These are phyloP conservation scores for Drosophila trapezifrons DNA, from an alignment of 1,140 invertebrate species.

Conservation along the genomic window DNA sequence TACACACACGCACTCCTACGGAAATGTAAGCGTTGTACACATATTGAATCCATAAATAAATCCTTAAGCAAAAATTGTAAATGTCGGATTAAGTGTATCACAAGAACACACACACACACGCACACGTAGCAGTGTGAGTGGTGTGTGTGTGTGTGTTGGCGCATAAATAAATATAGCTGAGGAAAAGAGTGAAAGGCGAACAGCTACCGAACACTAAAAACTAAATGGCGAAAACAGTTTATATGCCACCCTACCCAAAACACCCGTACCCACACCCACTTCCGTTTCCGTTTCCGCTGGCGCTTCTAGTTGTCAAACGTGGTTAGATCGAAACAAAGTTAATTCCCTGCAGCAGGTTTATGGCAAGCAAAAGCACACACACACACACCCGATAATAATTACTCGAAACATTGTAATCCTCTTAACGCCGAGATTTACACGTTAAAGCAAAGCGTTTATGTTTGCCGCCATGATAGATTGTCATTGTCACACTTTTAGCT, in stretches of 20 bases:
- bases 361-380: constrained; percentile 39
- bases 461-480: constrained; percentile 34
- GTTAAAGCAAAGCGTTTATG: constrained; percentile 46
- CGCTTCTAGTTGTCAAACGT: constrained; percentile 49
- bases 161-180: constrained; percentile 50
- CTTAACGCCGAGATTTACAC: constrained; percentile 75
- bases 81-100: constrained; percentile 82
- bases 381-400: constrained; percentile 66
- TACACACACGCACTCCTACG: constrained; percentile 31
- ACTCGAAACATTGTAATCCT: constrained; percentile 81
- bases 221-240: constrained; percentile 69
- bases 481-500: constrained; percentile 21
- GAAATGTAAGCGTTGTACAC: constrained; percentile 63
- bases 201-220: constrained; percentile 55
- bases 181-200: background rate
- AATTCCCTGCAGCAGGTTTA: constrained; percentile 68
- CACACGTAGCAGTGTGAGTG: constrained; percentile 15
- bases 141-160: constrained; percentile 29
- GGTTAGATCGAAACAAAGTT: constrained; percentile 79
- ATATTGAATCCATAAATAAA: constrained; percentile 83
- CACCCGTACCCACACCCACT: constrained; percentile 2
- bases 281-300: constrained; percentile 42
- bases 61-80: constrained; percentile 83
- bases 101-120: constrained; percentile 43
- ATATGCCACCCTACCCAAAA: constrained; percentile 1